These are phyloP conservation scores for Leptobrachium ailaonicum DNA, from an alignment of 2,113 vertebrate species.

Conservation along the genomic window DNA sequence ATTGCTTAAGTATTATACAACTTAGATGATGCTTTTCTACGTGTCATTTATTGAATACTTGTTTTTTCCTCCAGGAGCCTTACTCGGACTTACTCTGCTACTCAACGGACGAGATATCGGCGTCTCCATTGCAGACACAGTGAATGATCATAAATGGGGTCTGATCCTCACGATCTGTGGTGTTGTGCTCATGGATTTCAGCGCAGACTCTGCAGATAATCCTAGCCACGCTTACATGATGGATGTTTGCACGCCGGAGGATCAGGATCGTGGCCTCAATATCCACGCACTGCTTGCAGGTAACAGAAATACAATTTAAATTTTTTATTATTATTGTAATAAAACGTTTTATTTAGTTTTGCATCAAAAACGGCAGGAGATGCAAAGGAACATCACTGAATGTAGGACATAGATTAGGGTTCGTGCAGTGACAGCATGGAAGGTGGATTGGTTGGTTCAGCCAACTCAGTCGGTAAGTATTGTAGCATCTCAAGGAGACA, in stretches of 20 bases:
- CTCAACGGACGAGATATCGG: slow-evolving; percentile 93
- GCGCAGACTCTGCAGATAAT: slow-evolving; percentile 93
- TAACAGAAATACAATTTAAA: slow-evolving; percentile 46
- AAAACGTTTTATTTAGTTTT: too few species aligned
- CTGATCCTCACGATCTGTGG: slow-evolving; percentile 90
- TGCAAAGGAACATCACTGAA: too few species aligned
- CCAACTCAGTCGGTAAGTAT: too few species aligned
- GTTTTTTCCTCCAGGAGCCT: slow-evolving; percentile 69
- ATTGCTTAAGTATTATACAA: too few species aligned
- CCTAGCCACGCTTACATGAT: slow-evolving; percentile 98
- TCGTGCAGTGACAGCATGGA: too few species aligned
- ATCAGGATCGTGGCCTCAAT: slow-evolving; percentile 94
- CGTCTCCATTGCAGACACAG: slow-evolving; percentile 77
- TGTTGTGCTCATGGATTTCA: slow-evolving; percentile 96
- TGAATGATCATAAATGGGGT: slow-evolving; percentile 86
- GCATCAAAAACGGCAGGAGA: too few species aligned
- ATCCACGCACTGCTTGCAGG: slow-evolving; percentile 92
- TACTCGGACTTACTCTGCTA: slow-evolving; percentile 86
- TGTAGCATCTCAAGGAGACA: too few species aligned
- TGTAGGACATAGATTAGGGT: too few species aligned
- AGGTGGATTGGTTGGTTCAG: too few species aligned
- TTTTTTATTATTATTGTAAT: background rate
- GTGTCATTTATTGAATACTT: background rate
- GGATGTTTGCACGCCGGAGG: slow-evolving; percentile 91
- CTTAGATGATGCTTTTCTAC: too few species aligned